These are phyloP conservation scores for Gobio occitaniae DNA, from an alignment of 2,797 vertebrate genomes.

Conservation along the genomic window DNA sequence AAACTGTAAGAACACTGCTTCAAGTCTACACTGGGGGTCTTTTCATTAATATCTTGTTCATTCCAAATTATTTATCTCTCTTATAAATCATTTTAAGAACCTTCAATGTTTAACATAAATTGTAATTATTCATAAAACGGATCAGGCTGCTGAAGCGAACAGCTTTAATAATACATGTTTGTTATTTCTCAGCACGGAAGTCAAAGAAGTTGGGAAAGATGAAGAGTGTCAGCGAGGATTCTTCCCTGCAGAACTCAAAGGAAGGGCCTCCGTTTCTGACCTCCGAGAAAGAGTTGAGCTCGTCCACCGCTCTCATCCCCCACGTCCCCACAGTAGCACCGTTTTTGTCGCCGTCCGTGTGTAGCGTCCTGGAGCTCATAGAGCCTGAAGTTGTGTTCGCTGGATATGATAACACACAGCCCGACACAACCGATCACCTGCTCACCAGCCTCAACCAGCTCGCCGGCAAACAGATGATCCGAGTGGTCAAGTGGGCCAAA, in stretches of 20 bases:
- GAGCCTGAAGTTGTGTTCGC: conserved; percentile 95
- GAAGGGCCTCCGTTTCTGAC: conserved; percentile 87
- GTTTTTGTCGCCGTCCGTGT: conserved; percentile 86
- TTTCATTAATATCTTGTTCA: conserved; percentile 34
- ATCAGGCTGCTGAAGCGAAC: neutral
- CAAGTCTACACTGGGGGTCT: conserved; percentile 17
- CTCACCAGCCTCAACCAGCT: conserved; percentile 96
- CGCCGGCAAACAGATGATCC: conserved; percentile 98
- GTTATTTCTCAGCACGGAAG: conserved; percentile 86
- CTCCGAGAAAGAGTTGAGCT: conserved; percentile 86
- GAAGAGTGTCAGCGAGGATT: conserved; percentile 91
- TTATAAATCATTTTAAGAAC: conserved; percentile 20
- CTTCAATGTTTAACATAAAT: conserved; percentile 24
- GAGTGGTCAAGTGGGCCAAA: conserved; percentile 99
- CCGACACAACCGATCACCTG: conserved; percentile 93
- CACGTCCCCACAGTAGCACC: conserved; percentile 85
- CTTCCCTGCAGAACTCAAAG: conserved; percentile 85
- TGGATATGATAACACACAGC: conserved; percentile 90
- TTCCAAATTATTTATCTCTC: conserved; percentile 41
- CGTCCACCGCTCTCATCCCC: conserved; percentile 88
- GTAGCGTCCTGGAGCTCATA: conserved; percentile 91
- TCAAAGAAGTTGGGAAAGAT: conserved; percentile 97
- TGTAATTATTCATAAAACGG: conserved; percentile 32
- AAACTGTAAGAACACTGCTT: neutral
- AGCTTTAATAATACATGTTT: conserved; percentile 1